phyloP scores from a whole-genome alignment of 2,113 vertebrate genomes.

The Melanerpes formicivorus region DNA sequence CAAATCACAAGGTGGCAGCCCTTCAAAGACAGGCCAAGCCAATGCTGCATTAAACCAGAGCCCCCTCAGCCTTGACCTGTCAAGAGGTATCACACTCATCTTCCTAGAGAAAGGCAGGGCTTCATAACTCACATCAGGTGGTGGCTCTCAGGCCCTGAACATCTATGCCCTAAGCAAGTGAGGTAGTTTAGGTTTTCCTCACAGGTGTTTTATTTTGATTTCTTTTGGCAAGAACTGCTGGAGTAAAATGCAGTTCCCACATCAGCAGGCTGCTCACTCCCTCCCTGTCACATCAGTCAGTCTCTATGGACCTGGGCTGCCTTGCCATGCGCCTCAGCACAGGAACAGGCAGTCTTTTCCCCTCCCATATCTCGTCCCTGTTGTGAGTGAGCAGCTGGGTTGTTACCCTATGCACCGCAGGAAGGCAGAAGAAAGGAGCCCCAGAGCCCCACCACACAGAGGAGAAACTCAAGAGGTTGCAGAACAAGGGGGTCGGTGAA shows the following conservation, averaged over 20 bases:
- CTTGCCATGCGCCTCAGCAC: not conserved
- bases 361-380: accelerated
- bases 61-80: slow-evolving; percentile 7
- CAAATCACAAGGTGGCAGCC: slow-evolving; percentile 45
- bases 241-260: slow-evolving; percentile 30
- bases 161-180: not conserved
- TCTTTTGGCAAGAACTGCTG: slow-evolving; percentile 33
- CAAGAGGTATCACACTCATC: not conserved
- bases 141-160: not conserved
- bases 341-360: slow-evolving; percentile 4
- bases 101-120: not conserved
- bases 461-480: not conserved
- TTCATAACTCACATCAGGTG: slow-evolving; percentile 34
- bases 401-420: not conserved
- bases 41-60: slow-evolving; percentile 10
- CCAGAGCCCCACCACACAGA: accelerated
- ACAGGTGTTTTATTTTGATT: slow-evolving; percentile 32
- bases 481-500: not conserved
- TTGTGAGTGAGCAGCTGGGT: not conserved
- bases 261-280: slow-evolving; percentile 58
- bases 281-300: slow-evolving; percentile 60
- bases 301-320: not conserved
- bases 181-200: not conserved
- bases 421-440: not conserved
- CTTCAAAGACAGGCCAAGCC: slow-evolving; percentile 13